These are phyloP conservation scores for Eulemur mongoz DNA, from an alignment of 2,797 vertebrate species.

Conservation along the genomic window DNA sequence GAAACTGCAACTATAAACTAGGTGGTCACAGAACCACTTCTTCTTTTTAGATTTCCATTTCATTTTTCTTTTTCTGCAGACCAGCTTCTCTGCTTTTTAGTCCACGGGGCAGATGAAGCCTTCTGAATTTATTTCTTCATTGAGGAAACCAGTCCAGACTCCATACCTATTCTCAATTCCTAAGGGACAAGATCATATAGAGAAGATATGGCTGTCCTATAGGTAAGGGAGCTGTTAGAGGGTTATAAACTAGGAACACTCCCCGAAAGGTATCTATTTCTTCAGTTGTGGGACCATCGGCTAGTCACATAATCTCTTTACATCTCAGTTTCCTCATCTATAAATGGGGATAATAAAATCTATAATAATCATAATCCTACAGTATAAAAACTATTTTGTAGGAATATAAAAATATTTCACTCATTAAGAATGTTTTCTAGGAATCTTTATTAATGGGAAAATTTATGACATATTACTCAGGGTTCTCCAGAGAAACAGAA, in stretches of 20 bases:
- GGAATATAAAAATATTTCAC: not conserved
- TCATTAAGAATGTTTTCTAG: slow-evolving; percentile 3
- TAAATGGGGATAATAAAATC: not conserved
- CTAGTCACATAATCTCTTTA: not conserved
- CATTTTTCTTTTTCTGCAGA: slow-evolving; percentile 15
- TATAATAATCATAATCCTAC: not conserved
- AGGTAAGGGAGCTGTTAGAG: not conserved
- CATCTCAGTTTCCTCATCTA: not conserved
- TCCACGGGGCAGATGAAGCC: not conserved
- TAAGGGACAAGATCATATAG: not conserved
- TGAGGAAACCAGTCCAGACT: not conserved
- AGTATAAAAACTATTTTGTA: slow-evolving; percentile 1
- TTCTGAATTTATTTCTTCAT: not conserved
- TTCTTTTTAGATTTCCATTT: not conserved
- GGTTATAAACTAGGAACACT: not conserved
- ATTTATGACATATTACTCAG: not conserved
- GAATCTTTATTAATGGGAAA: slow-evolving; percentile 29
- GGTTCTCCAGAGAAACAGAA: not conserved
- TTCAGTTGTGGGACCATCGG: not conserved
- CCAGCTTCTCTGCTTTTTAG: not conserved
- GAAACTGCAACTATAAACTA: not conserved
- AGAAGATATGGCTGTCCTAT: not conserved
- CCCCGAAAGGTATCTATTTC: not conserved
- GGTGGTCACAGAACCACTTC: not conserved
- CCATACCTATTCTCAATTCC: not conserved